A percentile compares a stretch with the other conserved stretches of the same genome.
These are phyloP conservation scores for Lasioglossum villosulum DNA, from an alignment of 2,888 invertebrate genomes.

Conservation along the genomic window DNA sequence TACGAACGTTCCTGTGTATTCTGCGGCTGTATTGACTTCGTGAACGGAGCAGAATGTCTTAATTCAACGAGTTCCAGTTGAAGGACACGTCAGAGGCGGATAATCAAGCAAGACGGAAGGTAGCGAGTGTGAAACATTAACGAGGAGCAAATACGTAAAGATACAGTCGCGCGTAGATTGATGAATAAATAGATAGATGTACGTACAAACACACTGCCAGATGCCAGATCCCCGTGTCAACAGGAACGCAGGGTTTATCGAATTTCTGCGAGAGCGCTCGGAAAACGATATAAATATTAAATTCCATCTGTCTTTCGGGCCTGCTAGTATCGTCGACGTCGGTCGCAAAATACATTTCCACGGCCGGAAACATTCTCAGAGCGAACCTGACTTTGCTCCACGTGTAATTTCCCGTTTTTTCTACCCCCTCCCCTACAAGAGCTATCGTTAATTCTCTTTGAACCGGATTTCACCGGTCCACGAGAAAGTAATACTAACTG, in stretches of 20 bases:
- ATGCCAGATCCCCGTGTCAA: neutral
- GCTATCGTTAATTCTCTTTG: conserved; percentile 8
- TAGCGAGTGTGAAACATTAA: conserved; percentile 47
- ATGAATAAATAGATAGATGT: conserved; percentile 42
- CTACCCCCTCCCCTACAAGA: no score
- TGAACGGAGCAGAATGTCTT: neutral
- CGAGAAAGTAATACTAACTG: neutral
- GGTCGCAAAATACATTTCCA: neutral
- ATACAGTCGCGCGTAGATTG: conserved; percentile 9
- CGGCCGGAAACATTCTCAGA: neutral
- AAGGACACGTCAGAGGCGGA: neutral
- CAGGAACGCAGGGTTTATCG: neutral
- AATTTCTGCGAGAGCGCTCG: neutral
- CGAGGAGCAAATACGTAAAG: conserved; percentile 39
- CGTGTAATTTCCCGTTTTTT: conserved; percentile 21
- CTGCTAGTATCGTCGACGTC: neutral
- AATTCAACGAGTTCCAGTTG: neutral
- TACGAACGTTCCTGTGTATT: neutral
- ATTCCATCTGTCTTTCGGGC: conserved; percentile 3
- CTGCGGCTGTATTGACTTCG: neutral
- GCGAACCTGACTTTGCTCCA: neutral
- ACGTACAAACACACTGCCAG: neutral
- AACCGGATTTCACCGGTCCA: neutral
- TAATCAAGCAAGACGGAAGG: conserved; percentile 15
- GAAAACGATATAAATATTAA: conserved; percentile 31